phyloP scores from a whole-genome alignment of 2,113 vertebrate species.

The Lampris incognitus region DNA sequence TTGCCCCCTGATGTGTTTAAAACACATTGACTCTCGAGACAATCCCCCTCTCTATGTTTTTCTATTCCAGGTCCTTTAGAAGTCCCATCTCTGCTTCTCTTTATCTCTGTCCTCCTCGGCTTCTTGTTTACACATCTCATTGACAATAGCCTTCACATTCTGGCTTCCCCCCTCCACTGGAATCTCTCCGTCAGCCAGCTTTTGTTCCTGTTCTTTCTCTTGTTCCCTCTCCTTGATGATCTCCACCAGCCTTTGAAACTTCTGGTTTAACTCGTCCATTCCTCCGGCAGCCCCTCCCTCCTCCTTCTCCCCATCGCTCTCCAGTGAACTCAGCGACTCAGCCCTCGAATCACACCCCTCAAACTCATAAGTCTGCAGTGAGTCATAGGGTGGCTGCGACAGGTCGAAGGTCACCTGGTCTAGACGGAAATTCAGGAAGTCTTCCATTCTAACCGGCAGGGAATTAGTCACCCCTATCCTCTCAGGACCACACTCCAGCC shows the following conservation, averaged over 20 bases:
- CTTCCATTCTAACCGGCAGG: constrained; percentile 81
- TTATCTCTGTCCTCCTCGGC: constrained; percentile 35
- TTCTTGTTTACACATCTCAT: constrained; percentile 42
- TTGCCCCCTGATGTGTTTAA: constrained; percentile 43
- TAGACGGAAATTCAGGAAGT: constrained; percentile 87
- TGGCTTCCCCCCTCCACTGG: neutral
- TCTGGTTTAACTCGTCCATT: constrained; percentile 86
- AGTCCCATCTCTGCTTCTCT: constrained; percentile 66
- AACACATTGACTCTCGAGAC: constrained; percentile 39
- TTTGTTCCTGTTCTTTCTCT: constrained; percentile 51
- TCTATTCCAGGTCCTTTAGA: constrained; percentile 50
- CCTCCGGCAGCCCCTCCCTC: constrained; percentile 45
- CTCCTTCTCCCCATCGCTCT: constrained; percentile 80
- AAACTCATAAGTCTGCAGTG: constrained; percentile 90
- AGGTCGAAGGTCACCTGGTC: constrained; percentile 88
- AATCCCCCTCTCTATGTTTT: constrained; percentile 15
- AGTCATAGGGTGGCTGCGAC: constrained; percentile 90
- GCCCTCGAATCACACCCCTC: constrained; percentile 88
- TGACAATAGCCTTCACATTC: neutral
- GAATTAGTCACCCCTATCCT: constrained; percentile 31
- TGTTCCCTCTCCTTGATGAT: constrained; percentile 83
- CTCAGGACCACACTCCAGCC: constrained; percentile 6
- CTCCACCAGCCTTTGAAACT: constrained; percentile 87
- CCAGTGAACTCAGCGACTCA: constrained; percentile 88
- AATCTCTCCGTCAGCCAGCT: neutral